Percentiles rank a stretch among this genome's conserved stretches.
Conservation (phyloP, 2,797 vertebrate genomes). For the Falco naumanni region DNA sequence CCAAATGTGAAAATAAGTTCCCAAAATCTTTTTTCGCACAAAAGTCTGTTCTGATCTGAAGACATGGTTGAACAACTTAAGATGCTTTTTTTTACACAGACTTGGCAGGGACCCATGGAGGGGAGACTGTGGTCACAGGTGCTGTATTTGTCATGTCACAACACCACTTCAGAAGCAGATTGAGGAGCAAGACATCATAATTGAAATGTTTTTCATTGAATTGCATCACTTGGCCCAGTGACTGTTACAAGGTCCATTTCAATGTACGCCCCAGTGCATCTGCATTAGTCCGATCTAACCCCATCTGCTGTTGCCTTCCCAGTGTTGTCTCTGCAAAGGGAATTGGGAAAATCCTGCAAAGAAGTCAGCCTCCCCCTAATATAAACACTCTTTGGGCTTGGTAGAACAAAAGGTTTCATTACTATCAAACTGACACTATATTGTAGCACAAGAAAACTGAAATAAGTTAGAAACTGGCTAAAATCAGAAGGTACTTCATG, state of each 20-base stretch:
- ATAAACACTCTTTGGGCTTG: neutral
- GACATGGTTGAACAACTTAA: neutral
- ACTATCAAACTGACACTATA: neutral
- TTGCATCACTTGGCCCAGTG: neutral
- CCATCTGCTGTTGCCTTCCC: neutral
- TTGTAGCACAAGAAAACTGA: neutral
- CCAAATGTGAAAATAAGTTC: neutral
- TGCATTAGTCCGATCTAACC: neutral
- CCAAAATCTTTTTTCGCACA: neutral
- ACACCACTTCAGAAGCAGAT: neutral
- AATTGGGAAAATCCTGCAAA: neutral
- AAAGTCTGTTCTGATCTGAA: neutral
- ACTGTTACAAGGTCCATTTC: neutral
- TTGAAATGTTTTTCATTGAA: neutral
- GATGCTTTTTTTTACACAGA: neutral
- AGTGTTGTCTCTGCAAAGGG: neutral
- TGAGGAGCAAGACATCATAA: neutral
- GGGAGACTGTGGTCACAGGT: neutral
- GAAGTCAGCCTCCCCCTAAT: neutral
- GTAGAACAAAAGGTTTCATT: neutral
- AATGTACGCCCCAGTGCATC: rapidly evolving
- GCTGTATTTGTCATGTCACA: neutral
- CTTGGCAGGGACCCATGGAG: neutral
- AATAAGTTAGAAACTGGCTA: neutral
- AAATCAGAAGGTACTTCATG: neutral